These are phyloP conservation scores for Graptemys geographica DNA, from an alignment of 2,797 vertebrate genomes.

Conservation along the genomic window DNA sequence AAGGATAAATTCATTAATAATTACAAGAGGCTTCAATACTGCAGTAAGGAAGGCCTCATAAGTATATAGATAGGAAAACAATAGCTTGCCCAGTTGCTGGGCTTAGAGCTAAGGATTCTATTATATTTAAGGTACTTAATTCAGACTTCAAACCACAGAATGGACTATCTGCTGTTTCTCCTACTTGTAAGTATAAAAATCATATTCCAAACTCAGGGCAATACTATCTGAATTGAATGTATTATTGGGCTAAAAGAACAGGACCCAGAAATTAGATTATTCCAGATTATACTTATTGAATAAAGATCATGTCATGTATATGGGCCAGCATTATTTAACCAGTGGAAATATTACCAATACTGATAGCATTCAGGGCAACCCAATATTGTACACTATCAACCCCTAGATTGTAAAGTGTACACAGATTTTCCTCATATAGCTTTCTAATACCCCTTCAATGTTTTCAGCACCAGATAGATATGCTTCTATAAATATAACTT, in stretches of 20 bases:
- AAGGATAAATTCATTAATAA: not conserved
- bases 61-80: not conserved
- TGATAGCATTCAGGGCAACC: not conserved
- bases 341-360: not conserved
- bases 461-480: not conserved
- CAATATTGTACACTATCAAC: not conserved
- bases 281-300: not conserved
- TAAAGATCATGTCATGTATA: not conserved
- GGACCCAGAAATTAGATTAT: not conserved
- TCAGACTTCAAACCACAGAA: not conserved
- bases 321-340: not conserved
- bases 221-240: not conserved
- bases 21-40: not conserved
- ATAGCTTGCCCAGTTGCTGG: not conserved
- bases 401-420: not conserved
- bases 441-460: not conserved
- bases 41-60: not conserved
- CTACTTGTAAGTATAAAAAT: not conserved
- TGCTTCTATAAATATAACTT: constrained; percentile 32
- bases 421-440: not conserved
- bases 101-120: not conserved
- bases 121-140: not conserved
- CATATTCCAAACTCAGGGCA: not conserved
- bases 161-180: not conserved
- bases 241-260: not conserved